Evolutionary conservation across 2,113 vertebrate genomes (phyloP).

Genomic region (Trematomus loennbergii): DNA sequence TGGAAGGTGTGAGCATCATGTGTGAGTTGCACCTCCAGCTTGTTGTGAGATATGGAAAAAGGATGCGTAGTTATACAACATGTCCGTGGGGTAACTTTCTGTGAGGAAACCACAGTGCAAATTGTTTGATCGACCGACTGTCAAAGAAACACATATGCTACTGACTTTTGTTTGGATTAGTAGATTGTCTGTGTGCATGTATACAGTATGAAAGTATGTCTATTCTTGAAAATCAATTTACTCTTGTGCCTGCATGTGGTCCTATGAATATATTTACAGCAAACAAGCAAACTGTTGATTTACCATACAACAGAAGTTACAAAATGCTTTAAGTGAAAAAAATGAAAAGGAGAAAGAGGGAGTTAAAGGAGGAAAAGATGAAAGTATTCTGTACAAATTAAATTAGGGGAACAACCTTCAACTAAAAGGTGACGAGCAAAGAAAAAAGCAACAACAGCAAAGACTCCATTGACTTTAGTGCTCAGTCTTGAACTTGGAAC

Average conservation of each 20-base stretch:
- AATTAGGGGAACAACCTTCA: background rate
- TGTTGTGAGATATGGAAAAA: background rate
- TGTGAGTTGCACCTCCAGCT: background rate
- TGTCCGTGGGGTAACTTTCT: background rate
- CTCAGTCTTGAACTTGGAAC: too few relatives aligned
- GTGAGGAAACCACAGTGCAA: constrained; percentile 10
- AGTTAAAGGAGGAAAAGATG: background rate
- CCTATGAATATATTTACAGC: background rate
- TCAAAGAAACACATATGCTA: background rate
- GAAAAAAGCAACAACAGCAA: background rate
- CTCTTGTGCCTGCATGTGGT: background rate
- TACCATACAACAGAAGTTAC: background rate
- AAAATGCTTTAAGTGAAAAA: background rate
- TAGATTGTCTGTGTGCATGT: too few relatives aligned
- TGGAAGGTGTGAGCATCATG: background rate
- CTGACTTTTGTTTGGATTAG: background rate
- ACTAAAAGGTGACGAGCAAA: background rate
- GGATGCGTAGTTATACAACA: background rate
- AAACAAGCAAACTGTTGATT: background rate
- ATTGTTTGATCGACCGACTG: background rate
- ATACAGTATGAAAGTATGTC: background rate
- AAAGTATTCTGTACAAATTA: background rate
- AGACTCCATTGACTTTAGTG: too few relatives aligned
- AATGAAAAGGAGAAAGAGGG: background rate
- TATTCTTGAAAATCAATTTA: background rate